Conservation (phyloP, 2,888 invertebrate species). For the Schizaphis graminum region DNA sequence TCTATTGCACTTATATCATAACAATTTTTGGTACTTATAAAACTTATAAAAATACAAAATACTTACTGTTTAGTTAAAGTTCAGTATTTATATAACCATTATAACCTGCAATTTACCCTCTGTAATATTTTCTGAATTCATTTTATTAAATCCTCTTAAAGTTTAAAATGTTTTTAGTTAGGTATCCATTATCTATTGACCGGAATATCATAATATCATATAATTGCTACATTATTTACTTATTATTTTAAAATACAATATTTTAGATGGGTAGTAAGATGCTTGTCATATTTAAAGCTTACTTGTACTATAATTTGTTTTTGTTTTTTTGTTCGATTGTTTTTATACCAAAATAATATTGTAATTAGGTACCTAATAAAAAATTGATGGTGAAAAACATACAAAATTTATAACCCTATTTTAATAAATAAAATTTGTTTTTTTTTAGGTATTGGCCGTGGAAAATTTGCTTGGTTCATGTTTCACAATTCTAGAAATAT, state of each 20-base stretch:
- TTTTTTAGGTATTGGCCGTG: conserved; percentile 81
- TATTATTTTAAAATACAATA: background rate
- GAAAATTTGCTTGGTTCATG: conserved; percentile 86
- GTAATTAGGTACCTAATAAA: background rate
- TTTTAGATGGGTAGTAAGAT: background rate
- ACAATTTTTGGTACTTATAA: background rate
- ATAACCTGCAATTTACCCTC: background rate
- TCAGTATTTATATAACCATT: background rate
- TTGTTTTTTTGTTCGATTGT: background rate
- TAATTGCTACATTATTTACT: background rate
- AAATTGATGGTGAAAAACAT: background rate
- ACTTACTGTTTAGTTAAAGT: background rate
- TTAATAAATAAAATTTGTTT: background rate
- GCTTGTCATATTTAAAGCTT: background rate
- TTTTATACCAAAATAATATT: background rate
- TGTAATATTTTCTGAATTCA: background rate
- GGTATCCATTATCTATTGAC: background rate
- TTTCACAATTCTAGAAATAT: conserved; percentile 84
- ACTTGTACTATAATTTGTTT: background rate
- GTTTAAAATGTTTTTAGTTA: background rate
- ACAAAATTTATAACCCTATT: background rate
- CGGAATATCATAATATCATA: background rate
- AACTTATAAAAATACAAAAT: background rate
- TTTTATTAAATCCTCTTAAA: background rate
- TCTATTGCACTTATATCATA: background rate